Percentiles rank a stretch among this genome's conserved stretches.
Conservation (phyloP, 2,797 vertebrate species). For the Danio jaintianensis region DNA sequence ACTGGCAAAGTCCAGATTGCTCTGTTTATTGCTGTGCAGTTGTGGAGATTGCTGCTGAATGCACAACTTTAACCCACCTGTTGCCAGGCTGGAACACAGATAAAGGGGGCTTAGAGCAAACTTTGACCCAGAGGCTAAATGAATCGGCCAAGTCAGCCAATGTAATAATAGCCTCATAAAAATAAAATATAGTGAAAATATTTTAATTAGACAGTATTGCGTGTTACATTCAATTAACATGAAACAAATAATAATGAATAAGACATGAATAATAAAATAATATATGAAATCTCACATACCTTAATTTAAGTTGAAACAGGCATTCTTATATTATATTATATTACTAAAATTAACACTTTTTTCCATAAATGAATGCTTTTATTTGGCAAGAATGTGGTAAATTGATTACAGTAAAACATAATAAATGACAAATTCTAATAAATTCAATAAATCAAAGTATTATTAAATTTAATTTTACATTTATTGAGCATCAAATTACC, state of each 20-base stretch:
- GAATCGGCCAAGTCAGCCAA: background rate
- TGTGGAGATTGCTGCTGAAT: slow-evolving; percentile 44
- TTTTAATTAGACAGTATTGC: background rate
- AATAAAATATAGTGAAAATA: background rate
- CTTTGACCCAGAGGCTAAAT: slow-evolving; percentile 28
- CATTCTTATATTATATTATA: no score
- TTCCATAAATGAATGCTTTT: no score
- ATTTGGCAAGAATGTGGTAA: no score
- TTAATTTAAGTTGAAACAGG: no score
- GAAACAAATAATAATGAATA: no score
- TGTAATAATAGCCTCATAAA: background rate
- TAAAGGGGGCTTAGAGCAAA: slow-evolving; percentile 33
- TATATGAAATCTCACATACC: no score
- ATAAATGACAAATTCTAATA: no score
- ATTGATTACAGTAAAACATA: no score
- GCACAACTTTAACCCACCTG: slow-evolving; percentile 48
- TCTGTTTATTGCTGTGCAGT: slow-evolving; percentile 43
- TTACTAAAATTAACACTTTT: no score
- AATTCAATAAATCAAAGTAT: no score
- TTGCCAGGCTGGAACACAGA: slow-evolving; percentile 10
- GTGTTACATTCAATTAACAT: background rate
- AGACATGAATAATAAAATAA: no score
- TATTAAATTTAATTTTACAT: no score
- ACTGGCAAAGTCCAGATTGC: slow-evolving; percentile 48
- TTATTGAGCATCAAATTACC: background rate